These are phyloP conservation scores for Pygmarrhopalites habei DNA, from an alignment of 1,140 invertebrate genomes.

Conservation along the genomic window DNA sequence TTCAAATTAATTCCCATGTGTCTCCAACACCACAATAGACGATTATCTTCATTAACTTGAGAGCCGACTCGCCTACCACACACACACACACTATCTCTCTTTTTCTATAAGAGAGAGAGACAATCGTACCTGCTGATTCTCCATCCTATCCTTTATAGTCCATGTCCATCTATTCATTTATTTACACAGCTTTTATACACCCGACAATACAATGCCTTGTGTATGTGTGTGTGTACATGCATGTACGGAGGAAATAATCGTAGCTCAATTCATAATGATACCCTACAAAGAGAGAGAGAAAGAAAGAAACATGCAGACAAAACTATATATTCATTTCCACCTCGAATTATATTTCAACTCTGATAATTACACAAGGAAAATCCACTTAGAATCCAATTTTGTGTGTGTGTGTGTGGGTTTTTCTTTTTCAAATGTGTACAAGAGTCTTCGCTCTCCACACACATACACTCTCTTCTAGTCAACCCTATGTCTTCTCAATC, in stretches of 20 bases:
- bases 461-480: no score
- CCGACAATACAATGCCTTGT: neutral
- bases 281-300: neutral
- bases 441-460: no score
- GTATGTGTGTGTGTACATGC: neutral
- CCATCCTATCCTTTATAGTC: neutral
- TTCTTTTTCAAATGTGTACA: no score
- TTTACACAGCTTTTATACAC: neutral
- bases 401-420: neutral
- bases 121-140: neutral
- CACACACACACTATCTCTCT: neutral
- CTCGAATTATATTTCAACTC: neutral
- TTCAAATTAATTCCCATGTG: slow-evolving; percentile 26
- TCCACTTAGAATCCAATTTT: neutral
- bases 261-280: no score
- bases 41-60: slow-evolving; percentile 17
- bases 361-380: neutral
- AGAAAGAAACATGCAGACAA: neutral
- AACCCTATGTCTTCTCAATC: no score
- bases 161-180: neutral
- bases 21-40: slow-evolving; percentile 20
- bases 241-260: no score
- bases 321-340: neutral
- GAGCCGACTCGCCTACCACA: slow-evolving; percentile 1
- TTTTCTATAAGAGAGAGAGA: neutral